Base-by-base conservation (phyloP, 2,888 invertebrate genomes). In the Lucinisca nassula region DNA sequence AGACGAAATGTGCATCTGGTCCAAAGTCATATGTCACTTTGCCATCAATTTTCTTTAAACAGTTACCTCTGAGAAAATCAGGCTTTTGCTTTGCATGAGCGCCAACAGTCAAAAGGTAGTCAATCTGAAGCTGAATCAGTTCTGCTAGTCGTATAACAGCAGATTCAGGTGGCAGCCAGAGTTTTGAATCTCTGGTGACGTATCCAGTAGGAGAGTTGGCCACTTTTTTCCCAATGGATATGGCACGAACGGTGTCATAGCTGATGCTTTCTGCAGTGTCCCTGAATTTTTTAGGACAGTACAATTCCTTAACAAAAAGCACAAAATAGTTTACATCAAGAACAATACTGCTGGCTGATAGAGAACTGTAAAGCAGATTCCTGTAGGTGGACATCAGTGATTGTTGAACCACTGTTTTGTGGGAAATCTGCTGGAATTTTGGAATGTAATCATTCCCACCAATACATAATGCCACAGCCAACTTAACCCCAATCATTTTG, bases 361-460 rank as follows among this genome's bases (percentile, higher is more conserved):
- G 12, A 72, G 45, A 79, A 4, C 49, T 40, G 37, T 24, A 78
- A 6, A n/a, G 35, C n/a, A 21, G 10, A n/a, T 45, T 24, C 24
- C 27, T 38, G 27, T 61, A 21, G 32, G 35, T 79, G 3, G 21
- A 35, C 6, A 40, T 38, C 14, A 77, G 8, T 6, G 21, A 14
- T 24, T 78, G 61, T 27, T 77, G 51, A 2, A 67, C 17, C 1
- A 79, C 35, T 14, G 70, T 79, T 27, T 70, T 61, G 49, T 79
- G 79, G 0, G 76, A 79, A 30, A 76, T 80, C 14, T 30, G 40
- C 35, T 79, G 37, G 27, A 58, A 61, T 27, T 84, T 84, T 14
- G 84, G 84, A 32, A 84, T 79, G 51, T 74, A 84, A 35, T 84
- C 85, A 79, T 84, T 84, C 8, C 84, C 84, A 24, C 84, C 84